These are phyloP conservation scores for Pharmacophagus antenor DNA, from an alignment of 2,888 invertebrate genomes.

Conservation along the genomic window DNA sequence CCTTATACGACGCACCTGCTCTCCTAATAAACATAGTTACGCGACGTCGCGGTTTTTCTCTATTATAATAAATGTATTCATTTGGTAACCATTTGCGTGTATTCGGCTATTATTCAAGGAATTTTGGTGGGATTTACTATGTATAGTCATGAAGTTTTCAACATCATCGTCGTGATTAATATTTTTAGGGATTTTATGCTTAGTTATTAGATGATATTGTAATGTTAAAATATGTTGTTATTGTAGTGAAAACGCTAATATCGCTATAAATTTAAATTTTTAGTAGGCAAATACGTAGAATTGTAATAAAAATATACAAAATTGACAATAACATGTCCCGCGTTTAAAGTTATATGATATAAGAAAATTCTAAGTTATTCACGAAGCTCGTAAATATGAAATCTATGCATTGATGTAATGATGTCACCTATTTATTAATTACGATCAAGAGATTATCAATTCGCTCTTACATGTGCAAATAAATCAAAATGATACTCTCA, in stretches of 20 bases:
- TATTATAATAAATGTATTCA: slow-evolving; percentile 62
- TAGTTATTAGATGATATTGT: too few relatives aligned
- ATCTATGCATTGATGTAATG: neutral
- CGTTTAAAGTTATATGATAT: neutral
- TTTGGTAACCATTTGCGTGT: slow-evolving; percentile 55
- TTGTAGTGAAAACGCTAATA: too few relatives aligned
- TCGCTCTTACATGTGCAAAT: slow-evolving; percentile 14
- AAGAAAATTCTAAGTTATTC: neutral
- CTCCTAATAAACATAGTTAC: slow-evolving; percentile 65
- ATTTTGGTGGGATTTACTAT: neutral
- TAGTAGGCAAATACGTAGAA: too few relatives aligned
- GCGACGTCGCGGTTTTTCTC: slow-evolving; percentile 73
- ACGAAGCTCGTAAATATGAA: neutral
- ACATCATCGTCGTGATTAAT: neutral
- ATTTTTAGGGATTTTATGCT: neutral
- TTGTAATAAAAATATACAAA: too few relatives aligned
- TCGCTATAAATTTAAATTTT: too few relatives aligned
- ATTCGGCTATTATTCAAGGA: slow-evolving; percentile 46
- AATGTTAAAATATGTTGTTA: too few relatives aligned
- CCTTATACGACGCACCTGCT: slow-evolving; percentile 59
- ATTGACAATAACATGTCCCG: neutral
- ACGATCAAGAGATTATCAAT: slow-evolving; percentile 19
- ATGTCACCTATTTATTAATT: neutral
- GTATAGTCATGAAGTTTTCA: neutral
- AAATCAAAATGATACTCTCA: slow-evolving; percentile 21